phyloP scores from a whole-genome alignment of 2,888 invertebrate genomes.

The Phalangium opilio region DNA sequence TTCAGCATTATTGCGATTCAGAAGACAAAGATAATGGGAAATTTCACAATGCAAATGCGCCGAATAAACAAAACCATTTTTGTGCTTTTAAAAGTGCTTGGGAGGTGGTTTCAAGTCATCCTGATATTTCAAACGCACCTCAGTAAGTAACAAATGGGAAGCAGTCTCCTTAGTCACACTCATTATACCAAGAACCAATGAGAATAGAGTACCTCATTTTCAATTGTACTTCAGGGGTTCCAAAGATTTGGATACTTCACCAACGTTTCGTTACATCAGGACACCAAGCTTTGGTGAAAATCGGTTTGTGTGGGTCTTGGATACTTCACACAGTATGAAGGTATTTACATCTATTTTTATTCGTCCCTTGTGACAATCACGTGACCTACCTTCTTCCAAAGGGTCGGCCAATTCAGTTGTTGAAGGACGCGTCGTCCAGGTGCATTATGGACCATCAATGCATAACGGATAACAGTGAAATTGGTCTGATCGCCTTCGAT shows the following conservation, averaged over 20 bases:
- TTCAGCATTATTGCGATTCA: too few relatives aligned
- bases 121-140: slow-evolving; percentile 33
- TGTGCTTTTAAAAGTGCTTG: slow-evolving; percentile 44
- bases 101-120: slow-evolving; percentile 41
- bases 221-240: too few relatives aligned
- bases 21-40: slow-evolving; percentile 33
- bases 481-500: slow-evolving; percentile 28
- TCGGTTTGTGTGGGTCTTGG: slow-evolving; percentile 21
- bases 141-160: slow-evolving; percentile 2
- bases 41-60: slow-evolving; percentile 44
- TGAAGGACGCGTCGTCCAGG: slow-evolving; percentile 42
- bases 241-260: slow-evolving; percentile 4
- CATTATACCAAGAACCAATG: too few relatives aligned
- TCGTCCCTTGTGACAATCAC: too few relatives aligned
- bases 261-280: slow-evolving; percentile 19
- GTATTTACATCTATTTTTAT: slow-evolving; percentile 16
- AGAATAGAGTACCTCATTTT: too few relatives aligned
- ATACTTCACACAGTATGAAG: slow-evolving; percentile 24
- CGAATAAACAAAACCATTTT: slow-evolving; percentile 48
- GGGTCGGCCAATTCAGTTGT: slow-evolving; percentile 39
- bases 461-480: slow-evolving; percentile 31
- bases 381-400: too few relatives aligned
- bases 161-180: too few relatives aligned
- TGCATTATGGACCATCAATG: slow-evolving; percentile 39
- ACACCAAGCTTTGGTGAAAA: slow-evolving; percentile 15